Evolutionary conservation across 2,888 invertebrate species (phyloP).

Genomic region (Troides oblongomaculatus): DNA sequence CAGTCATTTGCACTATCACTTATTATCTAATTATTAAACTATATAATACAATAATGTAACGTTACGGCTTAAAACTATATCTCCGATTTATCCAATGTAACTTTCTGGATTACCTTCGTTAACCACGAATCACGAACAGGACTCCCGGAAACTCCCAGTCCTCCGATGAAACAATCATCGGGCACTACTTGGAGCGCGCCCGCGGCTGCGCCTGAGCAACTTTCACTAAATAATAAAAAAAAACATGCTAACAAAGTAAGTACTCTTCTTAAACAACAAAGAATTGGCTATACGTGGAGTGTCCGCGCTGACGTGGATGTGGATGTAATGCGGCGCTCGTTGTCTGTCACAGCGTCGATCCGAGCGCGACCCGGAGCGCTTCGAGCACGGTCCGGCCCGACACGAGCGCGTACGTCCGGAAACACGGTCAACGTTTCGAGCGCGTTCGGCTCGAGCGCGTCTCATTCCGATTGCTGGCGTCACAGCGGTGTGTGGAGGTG

Average conservation of each 20-base stretch:
- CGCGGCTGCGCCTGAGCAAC: constrained; percentile 76
- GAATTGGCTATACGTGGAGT: constrained; percentile 70
- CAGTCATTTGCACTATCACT: constrained; percentile 77
- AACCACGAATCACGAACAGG: constrained; percentile 46
- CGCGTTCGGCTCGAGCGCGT: constrained; percentile 49
- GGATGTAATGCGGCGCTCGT: constrained; percentile 37
- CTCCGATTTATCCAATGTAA: constrained; percentile 61
- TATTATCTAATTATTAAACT: constrained; percentile 54
- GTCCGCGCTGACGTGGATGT: constrained; percentile 57
- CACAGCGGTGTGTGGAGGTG: constrained; percentile 65
- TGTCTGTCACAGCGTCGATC: constrained; percentile 35
- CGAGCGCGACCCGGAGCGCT: constrained; percentile 39
- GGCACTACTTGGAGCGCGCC: constrained; percentile 75
- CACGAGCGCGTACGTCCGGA: constrained; percentile 44
- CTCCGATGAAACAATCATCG: constrained; percentile 58
- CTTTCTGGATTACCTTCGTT: constrained; percentile 50
- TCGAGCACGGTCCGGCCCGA: constrained; percentile 37
- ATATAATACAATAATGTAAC: constrained; percentile 73
- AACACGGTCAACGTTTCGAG: constrained; percentile 58
- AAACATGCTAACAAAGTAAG: constrained; percentile 75
- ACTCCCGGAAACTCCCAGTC: constrained; percentile 44
- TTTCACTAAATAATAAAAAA: constrained; percentile 74
- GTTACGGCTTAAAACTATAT: constrained; percentile 69
- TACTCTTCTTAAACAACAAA: constrained; percentile 71
- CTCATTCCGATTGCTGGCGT: constrained; percentile 56